Base-by-base conservation (phyloP, 2,113 vertebrate species). In the Elephantulus edwardii region DNA sequence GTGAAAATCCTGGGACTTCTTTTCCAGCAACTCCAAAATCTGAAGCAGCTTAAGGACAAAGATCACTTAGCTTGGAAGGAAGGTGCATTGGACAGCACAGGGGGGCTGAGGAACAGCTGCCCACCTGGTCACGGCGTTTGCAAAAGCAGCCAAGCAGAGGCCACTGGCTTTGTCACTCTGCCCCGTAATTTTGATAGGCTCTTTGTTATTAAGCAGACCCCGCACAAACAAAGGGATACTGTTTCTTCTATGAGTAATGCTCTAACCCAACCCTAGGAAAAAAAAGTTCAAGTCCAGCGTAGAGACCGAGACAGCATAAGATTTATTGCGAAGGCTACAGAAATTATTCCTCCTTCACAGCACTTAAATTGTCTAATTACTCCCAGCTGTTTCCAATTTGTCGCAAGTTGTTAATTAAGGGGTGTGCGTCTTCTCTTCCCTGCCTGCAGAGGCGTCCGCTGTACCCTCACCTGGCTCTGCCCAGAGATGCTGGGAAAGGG, bases 281-380 rank as follows among this genome's bases (percentile, higher is more conserved):
- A 95, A 52, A 98, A 98, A 97, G 98, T 98, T 98, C 98, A 98
- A 93, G 80, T 98, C 98, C 98, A 97, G 98, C 62, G 80, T 98
- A 98, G 98, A 95, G 96, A 96, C 97, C 97, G 83, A 54, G 99
- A 99, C 99, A 99, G 99, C 98, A 75, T 96, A 99, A 99, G 99
- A 99, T 99, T 99, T 99, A 99, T 99, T 98, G 97, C 98, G 91
- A 98, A 98, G 97, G 97, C 98, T 98, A 95, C 97, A 98, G 98
- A 99, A 99, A 99, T 99, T 98, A 99, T 99, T 98, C 98, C 98
- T 98, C 98, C 97, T 98, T 97, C 98, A 98, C 98, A 98, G 98
- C 98, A 98, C 98, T 99, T 99, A 98, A 98, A 99, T 98, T 98
- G 98, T 99, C 98, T 99, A 99, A 99, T 99, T 99, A 99, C 98